These are phyloP conservation scores for Galagoides demidoff DNA, from an alignment of 2,797 vertebrate species.

Conservation along the genomic window DNA sequence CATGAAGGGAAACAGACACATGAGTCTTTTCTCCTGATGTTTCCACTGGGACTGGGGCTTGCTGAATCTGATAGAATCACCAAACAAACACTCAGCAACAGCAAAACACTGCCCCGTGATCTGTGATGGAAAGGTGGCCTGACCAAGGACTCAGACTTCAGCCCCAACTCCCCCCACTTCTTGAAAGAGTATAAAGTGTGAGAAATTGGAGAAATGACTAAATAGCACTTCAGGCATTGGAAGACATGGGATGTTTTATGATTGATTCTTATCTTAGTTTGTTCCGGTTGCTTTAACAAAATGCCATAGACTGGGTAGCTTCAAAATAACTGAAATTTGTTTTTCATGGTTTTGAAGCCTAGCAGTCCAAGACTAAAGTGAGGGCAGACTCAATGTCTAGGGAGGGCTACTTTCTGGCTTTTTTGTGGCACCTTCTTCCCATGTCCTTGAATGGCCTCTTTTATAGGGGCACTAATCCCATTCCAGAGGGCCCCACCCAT, in stretches of 20 bases:
- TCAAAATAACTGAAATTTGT: not conserved
- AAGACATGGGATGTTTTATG: not conserved
- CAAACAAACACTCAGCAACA: fast-evolving
- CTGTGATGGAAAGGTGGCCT: not conserved
- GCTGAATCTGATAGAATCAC: not conserved
- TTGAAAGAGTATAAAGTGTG: fast-evolving
- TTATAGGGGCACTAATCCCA: not conserved
- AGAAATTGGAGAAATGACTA: fast-evolving
- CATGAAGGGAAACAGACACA: fast-evolving
- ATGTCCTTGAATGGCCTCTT: fast-evolving
- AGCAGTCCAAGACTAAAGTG: not conserved
- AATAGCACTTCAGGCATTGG: fast-evolving
- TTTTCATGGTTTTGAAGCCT: not conserved
- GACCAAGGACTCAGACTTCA: not conserved
- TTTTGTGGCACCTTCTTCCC: not conserved
- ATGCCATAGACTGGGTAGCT: not conserved
- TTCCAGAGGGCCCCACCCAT: not conserved
- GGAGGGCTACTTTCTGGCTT: not conserved
- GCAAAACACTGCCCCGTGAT: fast-evolving
- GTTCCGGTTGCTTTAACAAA: no score
- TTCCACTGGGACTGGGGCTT: not conserved
- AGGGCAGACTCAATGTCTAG: no score
- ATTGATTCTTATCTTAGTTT: not conserved
- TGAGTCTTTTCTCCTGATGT: fast-evolving
- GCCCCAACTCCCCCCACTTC: not conserved